Evolutionary conservation across 2,888 invertebrate species (phyloP), one percentile per base, ranked within the genome.

Genomic region (Busseola fusca): DNA sequence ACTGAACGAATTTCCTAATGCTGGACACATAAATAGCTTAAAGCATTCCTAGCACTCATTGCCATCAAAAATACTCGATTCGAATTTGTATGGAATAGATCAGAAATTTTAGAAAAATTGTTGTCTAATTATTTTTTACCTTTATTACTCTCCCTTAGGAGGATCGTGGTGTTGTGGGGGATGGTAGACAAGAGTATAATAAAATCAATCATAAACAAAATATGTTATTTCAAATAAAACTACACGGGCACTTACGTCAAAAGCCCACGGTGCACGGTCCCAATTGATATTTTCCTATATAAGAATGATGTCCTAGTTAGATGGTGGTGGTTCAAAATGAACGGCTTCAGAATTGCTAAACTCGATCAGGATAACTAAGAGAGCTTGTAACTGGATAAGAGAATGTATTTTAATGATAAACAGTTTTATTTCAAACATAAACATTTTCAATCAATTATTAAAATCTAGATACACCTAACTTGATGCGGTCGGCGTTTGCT

Each of bases 1-100:
- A 87, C 86, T 84, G 83, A 85, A 77, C 85, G 84, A 83, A 84
- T 86, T 86, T 88, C 84, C 86, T 79, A 86, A 82, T 78, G 69
- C 75, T 76, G 74, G 62, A 56, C 72, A 78, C 85, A 78, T 78
- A 86, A 88, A 88, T 89, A 87, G 80, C 81, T 67, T 71, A 73
- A 69, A 69, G 75, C 80, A 86, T 86, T 84, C 81, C 78, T 74
- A 72, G 68, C 60, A 73, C 81, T 84, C 82, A 82, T 81, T 85
- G 83, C 76, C 72, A 64, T 77, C 62, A 65, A 78, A 83, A 77
- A 76, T 70, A 78, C 52, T 72, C 66, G 69, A 58, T 52, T 64
- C 3, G 4, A n/a, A 52, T 45, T 1, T 45, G 30, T 30, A 30
- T 34, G 37, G 21, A 57, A 45, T 50, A 66, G 48, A n/a, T n/a